Evolutionary conservation across 2,113 vertebrate genomes (phyloP).

Genomic region (Oncorhynchus masou): DNA sequence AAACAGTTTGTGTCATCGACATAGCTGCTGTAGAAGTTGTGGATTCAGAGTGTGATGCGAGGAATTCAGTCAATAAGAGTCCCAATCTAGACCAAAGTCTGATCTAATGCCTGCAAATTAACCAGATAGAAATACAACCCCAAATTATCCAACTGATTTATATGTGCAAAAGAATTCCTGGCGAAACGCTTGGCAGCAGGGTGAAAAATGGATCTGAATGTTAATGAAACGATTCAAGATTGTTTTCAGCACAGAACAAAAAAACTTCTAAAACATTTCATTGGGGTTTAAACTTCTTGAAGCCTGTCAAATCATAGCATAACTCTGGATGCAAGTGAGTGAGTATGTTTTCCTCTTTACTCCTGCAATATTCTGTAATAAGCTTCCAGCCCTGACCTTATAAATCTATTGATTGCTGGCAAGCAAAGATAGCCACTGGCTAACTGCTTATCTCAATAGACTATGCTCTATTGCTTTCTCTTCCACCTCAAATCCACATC

Average conservation of each 20-base stretch:
- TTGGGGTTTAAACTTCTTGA: not conserved
- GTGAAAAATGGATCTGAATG: not conserved
- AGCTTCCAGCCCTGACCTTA: constrained; percentile 27
- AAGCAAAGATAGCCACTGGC: constrained; percentile 16
- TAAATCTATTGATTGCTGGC: constrained; percentile 33
- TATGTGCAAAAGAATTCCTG: not conserved
- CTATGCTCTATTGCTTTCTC: not conserved
- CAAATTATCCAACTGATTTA: not conserved
- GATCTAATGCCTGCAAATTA: not conserved
- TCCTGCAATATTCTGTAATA: constrained; percentile 25
- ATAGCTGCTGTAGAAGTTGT: not conserved
- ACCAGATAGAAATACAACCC: not conserved
- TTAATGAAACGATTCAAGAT: not conserved
- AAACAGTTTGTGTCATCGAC: not conserved
- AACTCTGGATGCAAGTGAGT: not conserved
- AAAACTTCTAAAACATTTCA: not conserved
- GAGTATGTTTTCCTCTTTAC: not conserved
- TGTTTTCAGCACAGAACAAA: not conserved
- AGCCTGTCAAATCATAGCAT: not conserved
- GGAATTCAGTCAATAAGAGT: not conserved
- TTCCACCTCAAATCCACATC: not conserved
- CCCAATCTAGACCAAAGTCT: not conserved
- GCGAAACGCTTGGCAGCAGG: not conserved
- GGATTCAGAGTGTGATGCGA: not conserved
- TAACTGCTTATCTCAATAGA: constrained; percentile 24